A percentile compares a stretch with the other conserved stretches of the same genome.
phyloP scores from a whole-genome alignment of 1,140 invertebrate genomes.

The Ditylenchus dipsaci region DNA sequence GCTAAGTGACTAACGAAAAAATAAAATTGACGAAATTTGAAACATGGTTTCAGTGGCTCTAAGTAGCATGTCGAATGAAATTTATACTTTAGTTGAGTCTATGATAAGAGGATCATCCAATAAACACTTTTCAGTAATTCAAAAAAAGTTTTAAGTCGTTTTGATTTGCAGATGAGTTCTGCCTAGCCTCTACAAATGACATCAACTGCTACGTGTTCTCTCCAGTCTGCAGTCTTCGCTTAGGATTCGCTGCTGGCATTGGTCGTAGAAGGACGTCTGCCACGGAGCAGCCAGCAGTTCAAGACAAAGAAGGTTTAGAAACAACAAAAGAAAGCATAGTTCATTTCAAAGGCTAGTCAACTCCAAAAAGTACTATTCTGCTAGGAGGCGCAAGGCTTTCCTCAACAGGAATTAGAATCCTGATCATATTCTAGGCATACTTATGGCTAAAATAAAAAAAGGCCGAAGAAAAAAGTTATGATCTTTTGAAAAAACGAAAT shows the following conservation, averaged over 20 bases:
- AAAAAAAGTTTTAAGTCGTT: too few species aligned
- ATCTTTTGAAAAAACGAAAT: too few species aligned
- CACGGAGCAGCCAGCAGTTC: background rate
- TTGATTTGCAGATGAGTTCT: conserved; percentile 9
- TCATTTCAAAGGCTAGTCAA: background rate
- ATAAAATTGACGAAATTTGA: too few species aligned
- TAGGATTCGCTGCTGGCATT: conserved; percentile 18
- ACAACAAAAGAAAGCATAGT: background rate
- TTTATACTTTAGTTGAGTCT: too few species aligned
- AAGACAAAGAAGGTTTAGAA: background rate
- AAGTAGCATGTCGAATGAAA: too few species aligned
- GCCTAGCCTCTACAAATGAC: conserved; percentile 19
- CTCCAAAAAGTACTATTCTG: background rate
- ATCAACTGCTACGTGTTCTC: conserved; percentile 46
- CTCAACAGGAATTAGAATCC: background rate
- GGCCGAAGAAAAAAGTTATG: too few species aligned
- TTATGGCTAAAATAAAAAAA: background rate
- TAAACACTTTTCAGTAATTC: too few species aligned
- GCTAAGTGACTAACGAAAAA: too few species aligned
- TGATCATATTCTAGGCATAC: background rate
- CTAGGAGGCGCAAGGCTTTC: background rate
- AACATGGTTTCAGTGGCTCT: too few species aligned
- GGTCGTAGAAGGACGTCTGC: background rate
- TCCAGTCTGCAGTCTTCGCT: conserved; percentile 23
- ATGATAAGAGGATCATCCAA: too few species aligned